Evolutionary conservation across 2,888 invertebrate genomes (phyloP).

Genomic region (Zhengitettix transpicula): DNA sequence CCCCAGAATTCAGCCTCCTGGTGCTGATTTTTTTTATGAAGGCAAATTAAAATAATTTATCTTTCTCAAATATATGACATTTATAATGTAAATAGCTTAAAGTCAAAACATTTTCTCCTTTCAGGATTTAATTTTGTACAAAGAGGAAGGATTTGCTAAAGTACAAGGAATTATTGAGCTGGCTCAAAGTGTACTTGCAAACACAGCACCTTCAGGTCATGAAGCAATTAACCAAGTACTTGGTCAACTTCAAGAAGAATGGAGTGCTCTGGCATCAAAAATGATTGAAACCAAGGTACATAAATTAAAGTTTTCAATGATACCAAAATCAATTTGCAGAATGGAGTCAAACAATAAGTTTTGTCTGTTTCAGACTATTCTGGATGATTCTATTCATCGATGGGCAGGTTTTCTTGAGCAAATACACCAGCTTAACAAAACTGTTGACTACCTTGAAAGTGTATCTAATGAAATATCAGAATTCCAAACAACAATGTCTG

Average conservation of each 20-base stretch:
- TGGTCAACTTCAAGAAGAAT: conserved; percentile 70
- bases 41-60: too few relatives aligned
- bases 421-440: conserved; percentile 68
- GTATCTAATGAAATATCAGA: conserved; percentile 55
- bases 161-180: conserved; percentile 79
- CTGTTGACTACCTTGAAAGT: conserved; percentile 59
- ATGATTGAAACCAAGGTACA: conserved; percentile 72
- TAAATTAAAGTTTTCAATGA: neutral
- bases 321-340: neutral
- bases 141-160: conserved; percentile 82
- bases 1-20: too few relatives aligned
- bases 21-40: too few relatives aligned
- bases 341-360: neutral
- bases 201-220: conserved; percentile 79
- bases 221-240: conserved; percentile 70
- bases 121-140: conserved; percentile 73
- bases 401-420: conserved; percentile 85
- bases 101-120: neutral
- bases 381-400: conserved; percentile 79
- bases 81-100: neutral
- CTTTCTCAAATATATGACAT: too few relatives aligned
- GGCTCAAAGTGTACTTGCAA: conserved; percentile 78
- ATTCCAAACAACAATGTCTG: conserved; percentile 64
- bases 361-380: conserved; percentile 30
- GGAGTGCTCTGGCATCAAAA: conserved; percentile 71